These are phyloP conservation scores for Columbina picui DNA, from an alignment of 2,113 vertebrate genomes.

Conservation along the genomic window DNA sequence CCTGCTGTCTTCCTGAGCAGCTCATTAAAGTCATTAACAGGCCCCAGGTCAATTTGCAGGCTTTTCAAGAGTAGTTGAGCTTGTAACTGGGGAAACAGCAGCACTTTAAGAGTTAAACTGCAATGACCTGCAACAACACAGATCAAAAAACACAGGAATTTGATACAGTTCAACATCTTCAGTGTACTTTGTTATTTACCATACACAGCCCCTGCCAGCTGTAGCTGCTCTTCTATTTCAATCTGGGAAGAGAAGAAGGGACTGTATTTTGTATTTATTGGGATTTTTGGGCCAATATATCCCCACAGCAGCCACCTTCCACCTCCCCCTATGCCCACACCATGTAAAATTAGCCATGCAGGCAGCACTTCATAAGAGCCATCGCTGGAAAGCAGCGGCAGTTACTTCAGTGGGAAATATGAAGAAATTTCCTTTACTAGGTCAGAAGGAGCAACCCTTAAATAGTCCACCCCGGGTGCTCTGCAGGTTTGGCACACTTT, in stretches of 20 bases:
- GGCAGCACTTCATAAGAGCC: not conserved
- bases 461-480: not conserved
- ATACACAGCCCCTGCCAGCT: not conserved
- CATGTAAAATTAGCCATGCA: fast-evolving
- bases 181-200: conserved; percentile 1
- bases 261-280: not conserved
- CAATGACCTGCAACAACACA: not conserved
- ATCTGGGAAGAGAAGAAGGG: not conserved
- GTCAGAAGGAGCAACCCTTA: not conserved
- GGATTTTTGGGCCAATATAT: not conserved
- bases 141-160: not conserved
- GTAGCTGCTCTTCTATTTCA: not conserved
- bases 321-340: not conserved
- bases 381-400: fast-evolving
- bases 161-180: not conserved
- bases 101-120: not conserved
- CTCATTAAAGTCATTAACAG: conserved; percentile 15
- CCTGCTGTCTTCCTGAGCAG: not conserved
- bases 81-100: not conserved
- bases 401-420: not conserved
- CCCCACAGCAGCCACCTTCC: not conserved
- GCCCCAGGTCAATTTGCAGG: not conserved
- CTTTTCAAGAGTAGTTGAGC: not conserved
- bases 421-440: not conserved
- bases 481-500: not conserved